Evolutionary conservation across 2,888 invertebrate genomes (phyloP), one percentile per base, ranked within the genome.

Genomic region (Rhynchonema sp.): DNA sequence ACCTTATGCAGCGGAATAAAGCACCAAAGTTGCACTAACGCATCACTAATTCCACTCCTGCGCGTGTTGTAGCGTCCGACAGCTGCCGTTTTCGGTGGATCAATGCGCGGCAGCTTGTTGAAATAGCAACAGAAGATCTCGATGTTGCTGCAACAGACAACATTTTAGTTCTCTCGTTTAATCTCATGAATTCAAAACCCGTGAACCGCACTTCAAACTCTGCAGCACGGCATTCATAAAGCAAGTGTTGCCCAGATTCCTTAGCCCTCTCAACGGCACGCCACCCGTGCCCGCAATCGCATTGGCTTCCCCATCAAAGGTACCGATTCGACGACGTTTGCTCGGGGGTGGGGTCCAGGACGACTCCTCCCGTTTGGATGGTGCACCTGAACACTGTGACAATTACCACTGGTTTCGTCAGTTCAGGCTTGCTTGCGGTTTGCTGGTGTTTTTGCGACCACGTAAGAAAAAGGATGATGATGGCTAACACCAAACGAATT

Each of bases 171-270:
- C 53, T 23, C 26, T 58, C 6, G 20, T 28, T n/a, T 20, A 55
- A 23, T 3, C 53, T 20, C n/a, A 13, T 20, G 52, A 53, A 52
- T 26, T 25, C 38, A 49, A 49, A 60, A 27, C 26, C 52, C 53
- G 57, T 54, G 30, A 61, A 59, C 61, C 60, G 60, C 69, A 80
- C 79, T 78, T 78, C 56, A 86, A 78, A 66, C 85, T 85, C 73
- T 86, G 86, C 62, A 86, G 76, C 62, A 86, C 86, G 26, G 85
- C 84, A 75, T 86, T 86, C 86, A 86, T 86, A 72, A 86, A 86
- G 74, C 86, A 86, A 58, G 86, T 86, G 73, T 86, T 86, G 65
- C 86, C 86, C 72, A 86, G 78, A 77, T 86, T 86, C 70, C 84
- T 79, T 70, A 86, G 77, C 46, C 86, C 85, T 20, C 65, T 59